Evolutionary conservation across 2,888 invertebrate genomes (phyloP), one percentile per base, ranked within the genome.

Genomic region (Nomada hirtipes): DNA sequence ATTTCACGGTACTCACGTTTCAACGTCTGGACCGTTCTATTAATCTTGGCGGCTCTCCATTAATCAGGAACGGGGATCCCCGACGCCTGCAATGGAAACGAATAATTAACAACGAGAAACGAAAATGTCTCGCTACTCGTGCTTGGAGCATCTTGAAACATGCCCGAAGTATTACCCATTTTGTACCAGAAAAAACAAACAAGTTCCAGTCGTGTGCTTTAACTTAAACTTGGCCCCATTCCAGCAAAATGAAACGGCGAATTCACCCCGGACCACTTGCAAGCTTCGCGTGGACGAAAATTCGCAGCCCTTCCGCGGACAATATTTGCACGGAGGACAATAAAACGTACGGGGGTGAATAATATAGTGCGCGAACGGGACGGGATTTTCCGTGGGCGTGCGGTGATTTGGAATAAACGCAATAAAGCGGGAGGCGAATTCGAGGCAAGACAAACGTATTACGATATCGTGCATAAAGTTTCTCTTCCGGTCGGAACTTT

Each of bases 1-100:
- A 84, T 81, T 72, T 65, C 76, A 82, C 71, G 83, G 86, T 88
- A 61, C 71, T 71, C 11, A 71, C 71, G 18, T 50, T 50, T 50
- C 15, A 4, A 11, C n/a, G 3, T 20, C 18, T 36, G 36, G 52
- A 15, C 2, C 9, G 3, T 23, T 15, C 23, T 0, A 4, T 52
- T 50, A 20, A 55, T 20, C 55, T 11, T 2, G 55, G 2, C 4
- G 4, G 10, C n/a, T 55, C 10, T 13, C 53, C 11, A 3, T 20
- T 10, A 23, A 55, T 20, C 55, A 55, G 53, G 9, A 20, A 9
- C 18, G 9, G 0, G 0, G 13, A 15, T 26, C 26, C 26, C 26
- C 26, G 26, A 26, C 26, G 26, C 15, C 15, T 15, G 47, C 47
- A 15, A 47, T 13, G 47, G 47, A 47, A 47, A 4, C 11, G 47